Percentiles rank a stretch among this genome's conserved stretches.
phyloP scores from a whole-genome alignment of 1,140 invertebrate species.

The Drosophila kurseongensis region DNA sequence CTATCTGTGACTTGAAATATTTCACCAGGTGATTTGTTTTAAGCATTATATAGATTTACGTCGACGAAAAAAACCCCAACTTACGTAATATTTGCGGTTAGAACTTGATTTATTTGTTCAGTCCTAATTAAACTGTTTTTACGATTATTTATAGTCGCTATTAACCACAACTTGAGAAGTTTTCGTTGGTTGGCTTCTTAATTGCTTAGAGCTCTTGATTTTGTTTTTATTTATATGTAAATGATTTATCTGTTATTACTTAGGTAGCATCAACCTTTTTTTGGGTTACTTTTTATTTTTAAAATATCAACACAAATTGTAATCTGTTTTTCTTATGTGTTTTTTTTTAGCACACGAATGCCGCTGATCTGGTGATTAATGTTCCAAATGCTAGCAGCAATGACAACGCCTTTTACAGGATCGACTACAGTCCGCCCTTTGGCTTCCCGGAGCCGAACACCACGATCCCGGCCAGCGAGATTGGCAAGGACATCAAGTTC shows the following conservation, averaged over 20 bases:
- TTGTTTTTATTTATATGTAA: background rate
- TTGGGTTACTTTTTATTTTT: background rate
- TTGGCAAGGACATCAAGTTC: constrained; percentile 93
- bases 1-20: background rate
- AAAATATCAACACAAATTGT: background rate
- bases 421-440: constrained; percentile 93
- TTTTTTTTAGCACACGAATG: constrained; percentile 84
- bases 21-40: background rate
- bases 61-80: background rate
- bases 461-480: constrained; percentile 92
- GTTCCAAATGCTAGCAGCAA: constrained; percentile 92
- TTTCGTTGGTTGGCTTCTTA: background rate
- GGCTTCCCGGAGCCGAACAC: constrained; percentile 94
- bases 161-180: background rate
- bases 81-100: constrained; percentile 14
- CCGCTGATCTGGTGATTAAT: constrained; percentile 93
- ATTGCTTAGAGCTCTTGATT: background rate
- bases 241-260: background rate
- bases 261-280: background rate
- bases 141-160: background rate
- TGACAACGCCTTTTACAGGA: constrained; percentile 91
- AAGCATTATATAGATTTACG: background rate
- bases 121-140: constrained; percentile 23
- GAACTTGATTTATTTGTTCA: background rate
- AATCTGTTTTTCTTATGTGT: background rate